Conservation (phyloP, 1,140 invertebrate genomes). For the Anoplophora glabripennis region DNA sequence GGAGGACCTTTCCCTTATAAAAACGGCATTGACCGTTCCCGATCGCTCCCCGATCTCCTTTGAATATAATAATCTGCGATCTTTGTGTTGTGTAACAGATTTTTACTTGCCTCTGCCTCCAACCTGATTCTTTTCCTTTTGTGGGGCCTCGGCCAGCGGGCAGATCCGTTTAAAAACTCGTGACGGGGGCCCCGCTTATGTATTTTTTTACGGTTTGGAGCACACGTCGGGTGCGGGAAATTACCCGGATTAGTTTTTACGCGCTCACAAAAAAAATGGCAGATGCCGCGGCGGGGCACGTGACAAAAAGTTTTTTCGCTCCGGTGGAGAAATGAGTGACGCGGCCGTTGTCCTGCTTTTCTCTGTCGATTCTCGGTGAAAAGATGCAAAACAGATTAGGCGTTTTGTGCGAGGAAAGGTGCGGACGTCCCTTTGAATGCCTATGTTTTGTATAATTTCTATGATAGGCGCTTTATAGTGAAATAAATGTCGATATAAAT, state of each 20-base stretch:
- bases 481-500: too few relatives aligned
- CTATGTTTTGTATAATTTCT: neutral
- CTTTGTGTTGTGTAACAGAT: constrained; percentile 32
- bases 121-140: constrained; percentile 23
- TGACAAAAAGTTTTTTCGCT: constrained; percentile 22
- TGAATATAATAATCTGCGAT: constrained; percentile 35
- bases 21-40: constrained; percentile 38
- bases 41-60: constrained; percentile 32
- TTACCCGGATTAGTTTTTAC: constrained; percentile 20
- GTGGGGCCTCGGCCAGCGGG: constrained; percentile 9
- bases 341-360: neutral
- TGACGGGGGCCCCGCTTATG: constrained; percentile 7
- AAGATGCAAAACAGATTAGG: neutral
- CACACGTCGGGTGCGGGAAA: constrained; percentile 15
- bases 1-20: constrained; percentile 28
- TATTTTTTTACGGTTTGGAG: constrained; percentile 18
- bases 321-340: constrained; percentile 25
- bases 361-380: neutral
- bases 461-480: neutral
- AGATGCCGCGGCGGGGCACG: constrained; percentile 24
- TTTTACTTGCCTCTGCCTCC: constrained; percentile 25
- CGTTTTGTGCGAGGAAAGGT: neutral
- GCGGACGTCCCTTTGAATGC: neutral
- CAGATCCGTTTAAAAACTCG: constrained; percentile 12
- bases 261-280: constrained; percentile 18